phyloP scores from a whole-genome alignment of 2,113 vertebrate species.

The Naja naja region DNA sequence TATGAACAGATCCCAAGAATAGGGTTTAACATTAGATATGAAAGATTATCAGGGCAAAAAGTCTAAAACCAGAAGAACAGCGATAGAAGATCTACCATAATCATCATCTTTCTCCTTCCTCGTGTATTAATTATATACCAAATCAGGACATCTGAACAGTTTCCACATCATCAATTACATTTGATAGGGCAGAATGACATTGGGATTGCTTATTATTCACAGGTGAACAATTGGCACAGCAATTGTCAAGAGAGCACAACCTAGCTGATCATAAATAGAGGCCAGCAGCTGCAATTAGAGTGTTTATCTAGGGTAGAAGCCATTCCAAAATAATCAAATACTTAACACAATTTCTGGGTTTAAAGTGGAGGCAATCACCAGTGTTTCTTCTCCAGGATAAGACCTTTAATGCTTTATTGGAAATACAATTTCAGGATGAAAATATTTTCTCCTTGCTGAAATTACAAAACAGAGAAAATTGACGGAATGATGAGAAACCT shows the following conservation, averaged over 20 bases:
- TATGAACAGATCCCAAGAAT: neutral
- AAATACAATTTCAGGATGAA: slow-evolving; percentile 64
- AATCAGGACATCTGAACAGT: neutral
- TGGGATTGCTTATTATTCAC: neutral
- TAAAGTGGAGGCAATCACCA: slow-evolving; percentile 17
- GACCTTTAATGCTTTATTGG: slow-evolving; percentile 65
- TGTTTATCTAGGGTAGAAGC: neutral
- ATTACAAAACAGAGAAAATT: slow-evolving; percentile 37
- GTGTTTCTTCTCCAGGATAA: slow-evolving; percentile 65
- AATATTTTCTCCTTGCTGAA: slow-evolving; percentile 48
- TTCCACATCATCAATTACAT: slow-evolving; percentile 2
- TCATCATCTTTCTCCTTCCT: neutral
- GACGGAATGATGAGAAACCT: slow-evolving; percentile 36
- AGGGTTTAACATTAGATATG: neutral
- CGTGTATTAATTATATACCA: neutral
- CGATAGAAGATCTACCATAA: neutral
- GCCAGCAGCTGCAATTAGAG: neutral
- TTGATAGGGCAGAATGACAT: neutral
- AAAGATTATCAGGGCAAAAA: neutral
- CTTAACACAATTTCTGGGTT: slow-evolving; percentile 6
- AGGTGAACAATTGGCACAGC: neutral
- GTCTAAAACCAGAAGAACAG: neutral
- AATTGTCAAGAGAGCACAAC: neutral
- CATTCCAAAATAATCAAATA: neutral
- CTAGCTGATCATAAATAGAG: neutral